phyloP scores from a whole-genome alignment of 2,888 invertebrate species.

The Andrena camellia region DNA sequence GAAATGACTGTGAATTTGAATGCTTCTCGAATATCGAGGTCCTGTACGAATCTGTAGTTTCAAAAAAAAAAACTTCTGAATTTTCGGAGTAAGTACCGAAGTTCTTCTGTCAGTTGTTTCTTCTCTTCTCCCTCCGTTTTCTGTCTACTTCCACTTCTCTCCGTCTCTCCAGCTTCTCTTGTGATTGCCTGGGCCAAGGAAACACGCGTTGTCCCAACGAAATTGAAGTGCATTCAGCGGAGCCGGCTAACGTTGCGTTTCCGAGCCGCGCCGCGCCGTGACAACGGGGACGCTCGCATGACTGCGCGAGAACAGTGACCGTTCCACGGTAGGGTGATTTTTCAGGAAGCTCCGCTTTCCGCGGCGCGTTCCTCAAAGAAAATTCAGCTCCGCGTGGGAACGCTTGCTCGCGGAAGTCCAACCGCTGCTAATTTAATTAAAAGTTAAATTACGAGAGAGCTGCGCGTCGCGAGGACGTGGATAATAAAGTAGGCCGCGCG shows the following conservation, averaged over 20 bases:
- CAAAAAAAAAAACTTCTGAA: too few relatives aligned
- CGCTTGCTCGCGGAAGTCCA: conserved; percentile 36
- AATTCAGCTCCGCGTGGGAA: conserved; percentile 38
- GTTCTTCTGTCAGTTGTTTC: conserved; percentile 7
- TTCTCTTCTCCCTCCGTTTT: background rate
- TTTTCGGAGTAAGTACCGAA: background rate
- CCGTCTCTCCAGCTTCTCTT: conserved; percentile 14
- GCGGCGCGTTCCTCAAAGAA: conserved; percentile 45
- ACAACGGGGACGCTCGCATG: conserved; percentile 47
- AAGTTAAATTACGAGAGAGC: conserved; percentile 56
- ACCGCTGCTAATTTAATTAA: conserved; percentile 57
- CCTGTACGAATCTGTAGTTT: too few relatives aligned
- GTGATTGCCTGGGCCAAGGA: conserved; percentile 51
- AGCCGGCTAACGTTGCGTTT: conserved; percentile 48
- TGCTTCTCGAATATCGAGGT: conserved; percentile 28
- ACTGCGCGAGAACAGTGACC: conserved; percentile 39
- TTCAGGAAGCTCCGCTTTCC: conserved; percentile 23
- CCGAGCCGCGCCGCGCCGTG: background rate
- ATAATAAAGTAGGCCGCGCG: conserved; percentile 20
- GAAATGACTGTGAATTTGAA: conserved; percentile 52
- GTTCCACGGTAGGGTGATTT: conserved; percentile 55
- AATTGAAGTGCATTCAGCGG: conserved; percentile 70
- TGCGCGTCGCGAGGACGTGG: background rate
- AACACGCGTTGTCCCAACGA: conserved; percentile 70
- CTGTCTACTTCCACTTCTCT: background rate